Evolutionary conservation across 2,888 invertebrate genomes (phyloP).

Genomic region (Camponotus fellah): DNA sequence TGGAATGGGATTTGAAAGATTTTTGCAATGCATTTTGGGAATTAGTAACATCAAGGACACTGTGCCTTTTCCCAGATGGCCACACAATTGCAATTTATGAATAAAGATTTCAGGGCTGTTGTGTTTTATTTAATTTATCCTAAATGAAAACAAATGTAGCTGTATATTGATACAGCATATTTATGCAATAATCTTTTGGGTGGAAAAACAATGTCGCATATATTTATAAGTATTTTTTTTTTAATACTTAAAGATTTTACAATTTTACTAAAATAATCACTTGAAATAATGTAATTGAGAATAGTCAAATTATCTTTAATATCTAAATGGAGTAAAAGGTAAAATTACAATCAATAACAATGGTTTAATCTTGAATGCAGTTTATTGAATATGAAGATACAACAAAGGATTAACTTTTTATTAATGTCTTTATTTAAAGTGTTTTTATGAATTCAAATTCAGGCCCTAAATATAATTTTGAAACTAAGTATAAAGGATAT

Average conservation of each 20-base stretch:
- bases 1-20: slow-evolving; percentile 98
- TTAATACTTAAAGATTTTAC: no score
- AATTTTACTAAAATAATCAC: not conserved
- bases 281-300: not conserved
- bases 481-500: slow-evolving; percentile 71
- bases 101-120: slow-evolving; percentile 79
- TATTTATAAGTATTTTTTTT: not conserved
- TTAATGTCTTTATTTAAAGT: slow-evolving; percentile 70
- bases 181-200: not conserved
- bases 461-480: slow-evolving; percentile 67
- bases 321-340: not conserved
- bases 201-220: slow-evolving; percentile 33
- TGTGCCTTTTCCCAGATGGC: slow-evolving; percentile 97
- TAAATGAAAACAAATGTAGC: slow-evolving; percentile 27
- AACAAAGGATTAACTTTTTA: slow-evolving; percentile 73
- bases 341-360: not conserved
- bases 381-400: slow-evolving; percentile 77
- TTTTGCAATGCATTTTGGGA: slow-evolving; percentile 93
- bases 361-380: slow-evolving; percentile 50
- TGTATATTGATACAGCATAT: not conserved
- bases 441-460: slow-evolving; percentile 71
- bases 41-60: slow-evolving; percentile 97
- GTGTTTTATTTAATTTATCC: slow-evolving; percentile 72
- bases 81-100: slow-evolving; percentile 91
- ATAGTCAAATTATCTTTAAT: not conserved